A percentile compares a stretch with the other conserved stretches of the same genome.
These are phyloP conservation scores for Lordiphosa mommai DNA, from an alignment of 1,140 invertebrate species.

Conservation along the genomic window DNA sequence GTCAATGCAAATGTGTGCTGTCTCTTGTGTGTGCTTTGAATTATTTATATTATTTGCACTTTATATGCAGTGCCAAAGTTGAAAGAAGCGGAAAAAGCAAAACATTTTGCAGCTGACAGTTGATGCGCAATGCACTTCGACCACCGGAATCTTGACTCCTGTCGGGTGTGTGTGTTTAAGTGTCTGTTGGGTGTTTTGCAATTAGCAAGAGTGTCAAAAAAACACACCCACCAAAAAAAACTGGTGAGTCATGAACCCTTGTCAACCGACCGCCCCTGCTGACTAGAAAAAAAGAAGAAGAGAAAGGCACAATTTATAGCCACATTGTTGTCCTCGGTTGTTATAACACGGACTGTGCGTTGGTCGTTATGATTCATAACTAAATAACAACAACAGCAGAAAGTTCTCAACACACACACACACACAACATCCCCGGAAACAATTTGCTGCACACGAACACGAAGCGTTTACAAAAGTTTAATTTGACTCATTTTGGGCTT, in stretches of 20 bases:
- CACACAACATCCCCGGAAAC: constrained; percentile 69
- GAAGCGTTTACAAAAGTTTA: constrained; percentile 71
- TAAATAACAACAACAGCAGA: constrained; percentile 48
- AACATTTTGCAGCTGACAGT: constrained; percentile 50
- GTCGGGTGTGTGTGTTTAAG: constrained; percentile 25
- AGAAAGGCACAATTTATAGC: constrained; percentile 50
- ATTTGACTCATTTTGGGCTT: constrained; percentile 51
- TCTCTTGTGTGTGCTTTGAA: constrained; percentile 55
- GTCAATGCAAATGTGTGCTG: constrained; percentile 66
- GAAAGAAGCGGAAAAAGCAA: constrained; percentile 9
- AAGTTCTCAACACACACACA: constrained; percentile 5
- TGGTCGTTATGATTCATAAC: constrained; percentile 71
- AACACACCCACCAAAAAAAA: constrained; percentile 24
- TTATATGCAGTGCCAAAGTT: constrained; percentile 49
- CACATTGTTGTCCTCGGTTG: constrained; percentile 34
- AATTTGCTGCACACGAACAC: constrained; percentile 72
- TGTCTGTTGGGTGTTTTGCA: constrained; percentile 25
- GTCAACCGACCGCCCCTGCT: constrained; percentile 8
- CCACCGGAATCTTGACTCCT: constrained; percentile 53
- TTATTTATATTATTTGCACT: constrained; percentile 74
- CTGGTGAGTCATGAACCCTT: constrained; percentile 39
- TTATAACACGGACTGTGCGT: constrained; percentile 34
- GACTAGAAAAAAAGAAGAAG: constrained; percentile 14
- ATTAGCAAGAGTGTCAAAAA: constrained; percentile 65
- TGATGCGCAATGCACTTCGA: constrained; percentile 40